Percentiles rank a stretch among this genome's conserved stretches.
phyloP scores from a whole-genome alignment of 2,797 vertebrate genomes.

The Acanthornis magna region DNA sequence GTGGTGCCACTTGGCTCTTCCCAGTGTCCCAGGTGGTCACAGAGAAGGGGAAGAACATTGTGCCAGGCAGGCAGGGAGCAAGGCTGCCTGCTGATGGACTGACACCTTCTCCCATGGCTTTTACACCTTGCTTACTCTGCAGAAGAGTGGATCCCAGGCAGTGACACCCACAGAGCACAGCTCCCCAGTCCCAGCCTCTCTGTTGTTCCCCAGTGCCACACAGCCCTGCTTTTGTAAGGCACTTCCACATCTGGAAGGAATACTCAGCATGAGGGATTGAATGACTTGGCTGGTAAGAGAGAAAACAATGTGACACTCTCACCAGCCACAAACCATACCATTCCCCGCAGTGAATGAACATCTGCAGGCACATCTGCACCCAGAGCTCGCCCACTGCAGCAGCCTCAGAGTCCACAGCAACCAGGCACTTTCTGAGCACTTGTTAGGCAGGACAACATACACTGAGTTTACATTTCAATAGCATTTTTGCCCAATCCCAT shows the following conservation, averaged over 20 bases:
- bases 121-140: not conserved
- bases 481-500: not conserved
- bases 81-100: not conserved
- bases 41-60: not conserved
- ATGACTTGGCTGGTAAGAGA: not conserved
- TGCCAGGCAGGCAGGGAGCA: not conserved
- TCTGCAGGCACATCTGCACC: not conserved
- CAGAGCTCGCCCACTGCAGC: not conserved
- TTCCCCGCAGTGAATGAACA: rapidly evolving
- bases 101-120: not conserved
- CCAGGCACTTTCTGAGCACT: rapidly evolving
- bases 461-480: not conserved
- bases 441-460: not conserved
- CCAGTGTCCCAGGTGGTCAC: not conserved
- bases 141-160: not conserved
- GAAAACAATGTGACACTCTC: not conserved
- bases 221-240: not conserved
- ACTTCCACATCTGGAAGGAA: conserved; percentile 15
- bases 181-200: not conserved
- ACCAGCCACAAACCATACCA: rapidly evolving
- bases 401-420: not conserved
- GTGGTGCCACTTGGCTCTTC: not conserved
- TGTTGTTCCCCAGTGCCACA: not conserved
- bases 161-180: not conserved
- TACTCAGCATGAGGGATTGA: not conserved